A percentile compares a stretch with the other conserved stretches of the same genome.
Conservation (phyloP, 2,888 invertebrate species). For the Eurytoma adleriae region DNA sequence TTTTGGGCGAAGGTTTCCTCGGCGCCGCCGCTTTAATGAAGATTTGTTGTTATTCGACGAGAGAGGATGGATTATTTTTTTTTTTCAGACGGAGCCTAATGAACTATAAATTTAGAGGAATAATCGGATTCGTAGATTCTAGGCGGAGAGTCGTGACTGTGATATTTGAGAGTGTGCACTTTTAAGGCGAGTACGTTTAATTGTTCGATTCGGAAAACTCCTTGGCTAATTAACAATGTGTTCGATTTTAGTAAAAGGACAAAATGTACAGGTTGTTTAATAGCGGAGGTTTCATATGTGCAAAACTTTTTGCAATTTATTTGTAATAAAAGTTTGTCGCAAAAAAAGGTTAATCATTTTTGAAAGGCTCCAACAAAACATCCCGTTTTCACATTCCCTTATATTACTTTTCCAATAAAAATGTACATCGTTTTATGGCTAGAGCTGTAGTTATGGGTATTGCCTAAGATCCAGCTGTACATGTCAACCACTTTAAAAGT, state of each 20-base stretch:
- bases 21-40: neutral
- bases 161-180: conserved; percentile 9
- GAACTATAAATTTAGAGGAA: conserved; percentile 38
- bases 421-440: conserved; percentile 15
- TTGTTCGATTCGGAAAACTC: neutral
- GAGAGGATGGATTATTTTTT: conserved; percentile 2
- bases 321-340: neutral
- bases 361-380: conserved; percentile 16
- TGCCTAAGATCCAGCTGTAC: conserved; percentile 20
- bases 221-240: neutral
- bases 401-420: conserved; percentile 2
- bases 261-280: too few species aligned
- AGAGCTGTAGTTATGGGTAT: conserved; percentile 23
- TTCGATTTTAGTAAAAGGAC: too few species aligned
- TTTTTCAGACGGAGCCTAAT: conserved; percentile 13
- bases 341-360: neutral
- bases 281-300: too few species aligned
- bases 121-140: neutral
- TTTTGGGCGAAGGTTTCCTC: neutral
- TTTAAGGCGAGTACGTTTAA: neutral
- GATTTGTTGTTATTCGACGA: neutral
- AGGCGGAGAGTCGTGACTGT: conserved; percentile 37
- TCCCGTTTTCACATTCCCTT: conserved; percentile 12
- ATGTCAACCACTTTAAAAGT: conserved; percentile 26
- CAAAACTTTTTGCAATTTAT: neutral